Conservation (phyloP, 2,888 invertebrate species). For the Oxytorus armatus region DNA sequence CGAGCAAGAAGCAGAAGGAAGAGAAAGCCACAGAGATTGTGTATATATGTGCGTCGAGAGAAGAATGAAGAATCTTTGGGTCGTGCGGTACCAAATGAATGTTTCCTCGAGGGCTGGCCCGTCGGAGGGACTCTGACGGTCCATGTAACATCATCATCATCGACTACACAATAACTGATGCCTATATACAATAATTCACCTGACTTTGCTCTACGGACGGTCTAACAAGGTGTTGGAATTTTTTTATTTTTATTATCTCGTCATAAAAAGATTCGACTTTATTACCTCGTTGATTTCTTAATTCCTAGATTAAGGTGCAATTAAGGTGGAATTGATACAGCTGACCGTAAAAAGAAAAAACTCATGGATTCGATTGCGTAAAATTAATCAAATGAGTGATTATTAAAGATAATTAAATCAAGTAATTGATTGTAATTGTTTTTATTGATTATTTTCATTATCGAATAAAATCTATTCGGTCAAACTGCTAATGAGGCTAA, state of each 20-base stretch:
- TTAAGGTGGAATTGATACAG: neutral
- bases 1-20: slow-evolving; percentile 38
- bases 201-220: slow-evolving; percentile 64
- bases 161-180: slow-evolving; percentile 49
- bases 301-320: slow-evolving; percentile 5
- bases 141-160: slow-evolving; percentile 22
- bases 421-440: neutral
- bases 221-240: slow-evolving; percentile 83
- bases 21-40: slow-evolving; percentile 54
- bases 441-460: neutral
- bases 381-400: neutral
- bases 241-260: slow-evolving; percentile 75
- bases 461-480: neutral
- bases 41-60: slow-evolving; percentile 70
- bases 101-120: slow-evolving; percentile 74
- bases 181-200: slow-evolving; percentile 30
- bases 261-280: neutral
- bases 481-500: neutral
- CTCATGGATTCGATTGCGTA: neutral
- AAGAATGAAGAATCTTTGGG: slow-evolving; percentile 65
- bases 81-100: slow-evolving; percentile 80
- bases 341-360: neutral
- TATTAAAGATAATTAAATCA: too few species aligned
- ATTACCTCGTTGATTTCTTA: slow-evolving; percentile 33
- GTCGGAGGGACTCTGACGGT: slow-evolving; percentile 33